phyloP scores from a whole-genome alignment of 37 sponge, comb jelly and placozoan species.

The Ephydatia muelleri region DNA sequence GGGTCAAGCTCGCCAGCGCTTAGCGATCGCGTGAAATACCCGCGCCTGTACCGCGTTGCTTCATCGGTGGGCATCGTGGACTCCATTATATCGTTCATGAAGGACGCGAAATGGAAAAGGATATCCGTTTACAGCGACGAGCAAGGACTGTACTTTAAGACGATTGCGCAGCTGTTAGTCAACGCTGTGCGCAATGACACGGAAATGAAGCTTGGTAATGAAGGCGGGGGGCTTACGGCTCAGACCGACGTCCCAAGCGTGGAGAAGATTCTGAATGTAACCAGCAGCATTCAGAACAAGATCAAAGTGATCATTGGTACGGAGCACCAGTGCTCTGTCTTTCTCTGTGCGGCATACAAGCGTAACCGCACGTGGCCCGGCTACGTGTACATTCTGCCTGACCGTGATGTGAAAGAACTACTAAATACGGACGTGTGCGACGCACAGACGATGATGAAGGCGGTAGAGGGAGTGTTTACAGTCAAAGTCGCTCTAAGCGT shows the following conservation, averaged over 20 bases:
- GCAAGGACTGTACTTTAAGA: neutral
- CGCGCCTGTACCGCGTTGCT: conserved; percentile 1
- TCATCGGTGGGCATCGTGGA: conserved; percentile 10
- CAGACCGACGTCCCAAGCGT: no score
- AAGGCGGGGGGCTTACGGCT: no score
- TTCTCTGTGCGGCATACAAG: conserved; percentile 36
- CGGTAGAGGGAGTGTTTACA: conserved; percentile 22
- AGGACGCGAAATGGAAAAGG: conserved; percentile 11
- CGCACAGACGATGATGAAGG: conserved; percentile 13
- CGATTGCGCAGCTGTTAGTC: conserved; percentile 9
- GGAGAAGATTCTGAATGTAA: no score
- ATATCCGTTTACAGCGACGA: conserved; percentile 2
- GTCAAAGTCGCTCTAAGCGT: neutral
- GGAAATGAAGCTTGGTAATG: neutral
- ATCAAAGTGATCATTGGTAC: neutral
- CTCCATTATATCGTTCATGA: conserved; percentile 27
- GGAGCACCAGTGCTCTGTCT: conserved; percentile 4
- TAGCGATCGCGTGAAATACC: neutral
- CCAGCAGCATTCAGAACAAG: no score
- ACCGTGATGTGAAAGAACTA: neutral
- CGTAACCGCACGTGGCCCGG: conserved; percentile 17
- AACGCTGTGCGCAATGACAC: neutral
- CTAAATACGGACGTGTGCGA: neutral
- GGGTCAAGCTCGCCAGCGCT: conserved; percentile 30
- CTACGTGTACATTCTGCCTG: conserved; percentile 42